Percentiles rank a stretch among this genome's conserved stretches.
Conservation (phyloP, 2,888 invertebrate genomes). For the Ennomos fuscantarius region DNA sequence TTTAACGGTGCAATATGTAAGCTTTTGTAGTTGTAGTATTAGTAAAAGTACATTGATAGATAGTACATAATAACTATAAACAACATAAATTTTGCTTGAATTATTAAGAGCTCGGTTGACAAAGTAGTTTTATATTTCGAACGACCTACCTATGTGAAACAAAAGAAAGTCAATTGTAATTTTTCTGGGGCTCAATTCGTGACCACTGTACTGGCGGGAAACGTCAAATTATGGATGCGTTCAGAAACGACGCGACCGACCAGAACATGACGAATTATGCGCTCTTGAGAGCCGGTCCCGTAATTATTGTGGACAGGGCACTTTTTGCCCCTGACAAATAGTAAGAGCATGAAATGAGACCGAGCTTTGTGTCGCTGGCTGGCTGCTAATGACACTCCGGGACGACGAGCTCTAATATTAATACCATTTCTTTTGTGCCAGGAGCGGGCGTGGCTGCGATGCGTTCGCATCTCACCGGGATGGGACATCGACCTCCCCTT, state of each 20-base stretch:
- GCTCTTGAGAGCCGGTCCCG: constrained; percentile 80
- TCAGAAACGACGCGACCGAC: constrained; percentile 78
- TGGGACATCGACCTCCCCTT: constrained; percentile 78
- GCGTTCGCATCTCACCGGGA: constrained; percentile 65
- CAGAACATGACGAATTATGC: constrained; percentile 84
- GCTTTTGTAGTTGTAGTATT: too few species aligned
- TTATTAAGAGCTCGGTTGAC: not conserved
- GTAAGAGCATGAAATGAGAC: constrained; percentile 80
- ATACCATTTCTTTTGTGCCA: constrained; percentile 81
- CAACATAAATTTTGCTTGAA: not conserved
- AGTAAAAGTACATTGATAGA: too few species aligned
- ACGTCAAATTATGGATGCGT: constrained; percentile 81
- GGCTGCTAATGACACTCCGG: constrained; percentile 79
- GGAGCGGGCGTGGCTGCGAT: constrained; percentile 68
- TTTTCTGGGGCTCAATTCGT: constrained; percentile 68
- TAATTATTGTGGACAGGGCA: constrained; percentile 85
- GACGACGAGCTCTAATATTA: constrained; percentile 77
- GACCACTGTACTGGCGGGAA: constrained; percentile 73
- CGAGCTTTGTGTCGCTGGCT: constrained; percentile 71
- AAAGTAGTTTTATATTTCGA: not conserved
- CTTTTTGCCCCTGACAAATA: constrained; percentile 84
- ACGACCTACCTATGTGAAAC: constrained; percentile 11
- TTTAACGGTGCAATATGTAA: not conserved
- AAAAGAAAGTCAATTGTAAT: constrained; percentile 36
- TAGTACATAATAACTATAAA: too few species aligned